These are phyloP conservation scores for Melinopterus prodromus DNA, from an alignment of 2,888 invertebrate species.

Conservation along the genomic window DNA sequence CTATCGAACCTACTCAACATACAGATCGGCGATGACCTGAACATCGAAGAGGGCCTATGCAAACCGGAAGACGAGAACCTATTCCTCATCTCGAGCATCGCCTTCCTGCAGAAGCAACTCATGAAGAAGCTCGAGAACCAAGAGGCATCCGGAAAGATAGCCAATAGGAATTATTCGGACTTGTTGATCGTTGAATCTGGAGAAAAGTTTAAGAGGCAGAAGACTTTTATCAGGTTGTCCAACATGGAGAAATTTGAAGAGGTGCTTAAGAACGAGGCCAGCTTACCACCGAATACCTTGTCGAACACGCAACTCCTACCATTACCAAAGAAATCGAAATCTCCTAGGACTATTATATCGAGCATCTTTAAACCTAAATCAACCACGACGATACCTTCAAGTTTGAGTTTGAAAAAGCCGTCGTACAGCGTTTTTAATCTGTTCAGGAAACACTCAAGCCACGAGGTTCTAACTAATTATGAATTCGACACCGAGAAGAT, in stretches of 20 bases:
- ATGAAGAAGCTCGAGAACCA: slow-evolving; percentile 38
- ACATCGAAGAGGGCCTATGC: slow-evolving; percentile 44
- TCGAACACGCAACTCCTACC: slow-evolving; percentile 44
- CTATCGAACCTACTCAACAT: slow-evolving; percentile 32
- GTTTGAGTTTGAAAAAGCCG: slow-evolving; percentile 24
- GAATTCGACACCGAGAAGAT: slow-evolving; percentile 21
- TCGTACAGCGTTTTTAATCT: slow-evolving; percentile 32
- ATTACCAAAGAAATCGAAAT: slow-evolving; percentile 41
- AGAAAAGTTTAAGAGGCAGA: slow-evolving; percentile 37
- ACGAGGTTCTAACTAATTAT: background rate
- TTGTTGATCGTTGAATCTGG: slow-evolving; percentile 44
- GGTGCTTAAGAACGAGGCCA: slow-evolving; percentile 43
- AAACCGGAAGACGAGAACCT: slow-evolving; percentile 40
- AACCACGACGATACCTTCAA: slow-evolving; percentile 12
- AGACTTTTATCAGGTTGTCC: slow-evolving; percentile 42
- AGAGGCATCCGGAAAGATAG: slow-evolving; percentile 5
- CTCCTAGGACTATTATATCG: slow-evolving; percentile 25
- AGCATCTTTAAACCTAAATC: slow-evolving; percentile 34
- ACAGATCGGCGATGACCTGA: slow-evolving; percentile 26
- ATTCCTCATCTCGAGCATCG: slow-evolving; percentile 46
- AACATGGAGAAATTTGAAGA: slow-evolving; percentile 45
- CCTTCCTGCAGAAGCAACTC: slow-evolving; percentile 45
- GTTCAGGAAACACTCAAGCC: slow-evolving; percentile 26
- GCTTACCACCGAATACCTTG: slow-evolving; percentile 39
- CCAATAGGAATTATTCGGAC: slow-evolving; percentile 40